Conservation (phyloP, 1,140 invertebrate genomes). For the Neodiprion pinetum region DNA sequence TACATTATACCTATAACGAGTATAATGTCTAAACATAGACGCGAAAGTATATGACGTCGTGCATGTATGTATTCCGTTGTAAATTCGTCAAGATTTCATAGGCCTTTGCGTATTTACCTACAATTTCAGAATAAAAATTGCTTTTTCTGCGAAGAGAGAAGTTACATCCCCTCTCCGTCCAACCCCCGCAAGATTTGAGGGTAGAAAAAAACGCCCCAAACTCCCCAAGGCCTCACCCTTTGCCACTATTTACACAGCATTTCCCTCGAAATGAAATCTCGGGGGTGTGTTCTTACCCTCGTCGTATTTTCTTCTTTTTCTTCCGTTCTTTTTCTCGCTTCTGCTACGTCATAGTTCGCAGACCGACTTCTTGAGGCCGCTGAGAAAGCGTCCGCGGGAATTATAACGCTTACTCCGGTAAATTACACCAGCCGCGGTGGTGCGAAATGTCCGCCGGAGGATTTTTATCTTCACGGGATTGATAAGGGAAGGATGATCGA, state of each 20-base stretch:
- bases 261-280: constrained; percentile 27
- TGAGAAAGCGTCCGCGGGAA: too few relatives aligned
- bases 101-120: not conserved
- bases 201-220: not conserved
- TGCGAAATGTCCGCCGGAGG: too few relatives aligned
- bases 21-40: too few relatives aligned
- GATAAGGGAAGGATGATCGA: too few relatives aligned
- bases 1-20: too few relatives aligned
- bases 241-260: constrained; percentile 19
- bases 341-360: not conserved
- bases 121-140: not conserved
- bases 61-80: not conserved
- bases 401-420: too few relatives aligned
- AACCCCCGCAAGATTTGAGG: not conserved
- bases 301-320: not conserved
- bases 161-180: not conserved
- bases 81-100: not conserved
- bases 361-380: too few relatives aligned
- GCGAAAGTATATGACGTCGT: too few relatives aligned
- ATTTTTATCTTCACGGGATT: too few relatives aligned
- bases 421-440: too few relatives aligned
- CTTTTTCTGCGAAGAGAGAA: not conserved
- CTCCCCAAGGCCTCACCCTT: constrained; percentile 5
- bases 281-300: constrained; percentile 15
- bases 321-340: not conserved